Evolutionary conservation across 2,113 vertebrate species (phyloP).

Genomic region (Platichthys flesus): DNA sequence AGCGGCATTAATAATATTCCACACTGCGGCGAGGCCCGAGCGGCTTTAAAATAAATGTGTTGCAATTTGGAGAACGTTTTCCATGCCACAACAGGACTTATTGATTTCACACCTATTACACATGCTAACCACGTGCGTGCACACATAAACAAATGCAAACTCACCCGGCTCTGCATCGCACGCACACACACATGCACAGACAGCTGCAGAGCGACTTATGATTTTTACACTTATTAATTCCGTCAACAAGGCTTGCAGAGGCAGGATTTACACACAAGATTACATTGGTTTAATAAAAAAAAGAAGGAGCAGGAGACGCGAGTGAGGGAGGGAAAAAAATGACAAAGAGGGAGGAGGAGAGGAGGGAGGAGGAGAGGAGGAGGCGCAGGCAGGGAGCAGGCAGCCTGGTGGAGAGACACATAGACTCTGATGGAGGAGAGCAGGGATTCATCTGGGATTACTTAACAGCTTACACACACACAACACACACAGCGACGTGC

Average conservation of each 20-base stretch:
- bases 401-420: conserved; percentile 71
- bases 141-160: conserved; percentile 71
- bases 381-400: conserved; percentile 17
- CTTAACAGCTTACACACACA: conserved; percentile 77
- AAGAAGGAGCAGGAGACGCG: conserved; percentile 25
- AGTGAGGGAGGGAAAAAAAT: conserved; percentile 36
- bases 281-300: conserved; percentile 72
- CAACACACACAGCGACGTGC: conserved; percentile 22
- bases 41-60: conserved; percentile 69
- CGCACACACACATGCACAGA: conserved; percentile 44
- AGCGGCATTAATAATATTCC: conserved; percentile 71
- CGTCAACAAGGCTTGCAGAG: conserved; percentile 74
- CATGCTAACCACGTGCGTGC: conserved; percentile 67
- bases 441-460: conserved; percentile 80
- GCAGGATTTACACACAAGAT: conserved; percentile 80
- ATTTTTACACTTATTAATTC: conserved; percentile 82
- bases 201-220: conserved; percentile 70
- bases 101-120: conserved; percentile 78
- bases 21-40: conserved; percentile 37
- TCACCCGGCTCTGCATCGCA: conserved; percentile 23
- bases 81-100: conserved; percentile 71
- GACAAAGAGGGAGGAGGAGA: conserved; percentile 58
- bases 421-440: conserved; percentile 74
- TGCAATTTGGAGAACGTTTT: conserved; percentile 65
- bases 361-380: conserved; percentile 26